Evolutionary conservation across 37 sponge, comb jelly and placozoan species (phyloP).

Genomic region (Amphimedon queenslandica): DNA sequence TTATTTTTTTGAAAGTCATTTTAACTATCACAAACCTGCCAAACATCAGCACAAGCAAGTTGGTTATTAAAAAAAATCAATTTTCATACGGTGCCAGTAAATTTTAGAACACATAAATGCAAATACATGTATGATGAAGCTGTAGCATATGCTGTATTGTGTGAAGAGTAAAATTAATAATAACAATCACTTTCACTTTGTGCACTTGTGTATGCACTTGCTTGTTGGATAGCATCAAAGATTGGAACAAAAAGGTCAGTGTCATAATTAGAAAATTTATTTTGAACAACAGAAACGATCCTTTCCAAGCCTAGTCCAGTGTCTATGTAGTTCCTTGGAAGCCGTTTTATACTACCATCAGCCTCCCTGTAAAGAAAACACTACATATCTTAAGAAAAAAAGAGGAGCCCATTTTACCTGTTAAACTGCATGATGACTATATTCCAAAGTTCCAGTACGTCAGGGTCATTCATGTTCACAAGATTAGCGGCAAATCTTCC

Average conservation of each 20-base stretch:
- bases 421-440: conserved; percentile 98
- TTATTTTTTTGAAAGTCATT: no score
- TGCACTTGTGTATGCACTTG: conserved; percentile 11
- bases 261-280: conserved; percentile 94
- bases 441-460: conserved; percentile 98
- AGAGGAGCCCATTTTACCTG: conserved; percentile 72
- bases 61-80: no score
- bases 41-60: no score
- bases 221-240: conserved; percentile 86
- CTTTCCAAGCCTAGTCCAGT: conserved; percentile 97
- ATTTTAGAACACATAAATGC: no score
- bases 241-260: conserved; percentile 92
- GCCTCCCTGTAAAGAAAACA: conserved; percentile 59
- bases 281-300: conserved; percentile 91
- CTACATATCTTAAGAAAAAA: no score
- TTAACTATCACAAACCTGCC: no score
- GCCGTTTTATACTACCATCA: conserved; percentile 63
- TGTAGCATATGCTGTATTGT: no score
- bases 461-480: conserved; percentile 96
- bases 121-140: no score
- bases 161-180: no score
- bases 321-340: conserved; percentile 88
- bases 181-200: no score
- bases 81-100: no score
- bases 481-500: conserved; percentile 80